Percentiles rank a stretch among this genome's conserved stretches.
phyloP scores from a whole-genome alignment of 2,113 vertebrate species.

The Cyprinodon variegatus region DNA sequence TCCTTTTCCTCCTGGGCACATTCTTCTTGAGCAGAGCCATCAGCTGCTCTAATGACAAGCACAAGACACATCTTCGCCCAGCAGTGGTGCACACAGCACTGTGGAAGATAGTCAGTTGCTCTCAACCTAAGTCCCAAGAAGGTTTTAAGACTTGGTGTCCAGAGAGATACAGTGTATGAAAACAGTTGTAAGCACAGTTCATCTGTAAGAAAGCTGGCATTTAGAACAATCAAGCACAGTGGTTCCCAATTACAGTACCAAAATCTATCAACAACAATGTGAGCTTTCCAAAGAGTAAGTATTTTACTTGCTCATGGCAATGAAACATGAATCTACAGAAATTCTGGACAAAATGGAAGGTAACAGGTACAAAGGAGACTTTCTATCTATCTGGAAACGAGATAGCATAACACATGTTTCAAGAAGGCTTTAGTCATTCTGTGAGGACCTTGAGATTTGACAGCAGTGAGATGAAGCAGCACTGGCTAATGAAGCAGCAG shows the following conservation, averaged over 20 bases:
- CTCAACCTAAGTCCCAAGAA: conserved; percentile 5
- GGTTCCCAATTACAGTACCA: conserved; percentile 53
- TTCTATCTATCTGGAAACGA: conserved; percentile 49
- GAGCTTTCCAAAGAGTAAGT: conserved; percentile 38
- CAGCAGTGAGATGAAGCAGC: conserved; percentile 65
- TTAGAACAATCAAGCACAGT: conserved; percentile 42
- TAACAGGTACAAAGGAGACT: conserved; percentile 26
- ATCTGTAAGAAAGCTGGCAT: conserved; percentile 27
- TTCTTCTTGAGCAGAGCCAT: conserved; percentile 48
- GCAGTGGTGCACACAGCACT: conserved; percentile 25
- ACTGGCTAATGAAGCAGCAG: conserved; percentile 67
- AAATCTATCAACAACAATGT: conserved; percentile 24
- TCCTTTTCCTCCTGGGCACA: conserved; percentile 48
- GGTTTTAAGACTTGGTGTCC: conserved; percentile 24
- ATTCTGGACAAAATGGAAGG: conserved; percentile 30
- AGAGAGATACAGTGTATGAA: conserved; percentile 20
- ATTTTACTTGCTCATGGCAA: conserved; percentile 50
- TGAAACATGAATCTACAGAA: conserved; percentile 41
- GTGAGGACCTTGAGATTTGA: conserved; percentile 50
- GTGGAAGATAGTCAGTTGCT: conserved; percentile 31
- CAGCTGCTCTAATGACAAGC: conserved; percentile 57
- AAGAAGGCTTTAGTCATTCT: conserved; percentile 51
- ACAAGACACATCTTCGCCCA: conserved; percentile 44
- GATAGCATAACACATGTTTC: conserved; percentile 36
- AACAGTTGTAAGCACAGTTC: conserved; percentile 42